Conservation (phyloP, 2,113 vertebrate genomes). For the Piaya cayana region DNA sequence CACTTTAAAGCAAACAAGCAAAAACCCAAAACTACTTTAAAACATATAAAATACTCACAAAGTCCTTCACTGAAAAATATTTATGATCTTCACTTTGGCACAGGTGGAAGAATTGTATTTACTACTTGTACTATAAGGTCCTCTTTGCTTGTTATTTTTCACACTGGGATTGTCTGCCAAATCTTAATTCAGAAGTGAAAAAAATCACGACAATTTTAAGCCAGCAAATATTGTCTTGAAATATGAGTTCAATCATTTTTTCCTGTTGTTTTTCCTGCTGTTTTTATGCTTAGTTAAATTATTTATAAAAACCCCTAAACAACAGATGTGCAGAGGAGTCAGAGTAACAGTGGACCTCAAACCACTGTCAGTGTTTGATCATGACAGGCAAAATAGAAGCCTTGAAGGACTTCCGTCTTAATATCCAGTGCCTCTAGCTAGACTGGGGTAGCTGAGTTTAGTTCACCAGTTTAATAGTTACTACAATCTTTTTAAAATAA, state of each 20-base stretch:
- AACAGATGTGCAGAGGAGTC: neutral
- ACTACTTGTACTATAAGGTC: neutral
- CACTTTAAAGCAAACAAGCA: neutral
- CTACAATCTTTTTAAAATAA: neutral
- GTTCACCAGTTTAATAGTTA: neutral
- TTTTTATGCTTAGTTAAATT: neutral
- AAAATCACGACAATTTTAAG: neutral
- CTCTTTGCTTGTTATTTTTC: neutral
- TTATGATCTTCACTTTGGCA: neutral
- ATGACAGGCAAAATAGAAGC: neutral
- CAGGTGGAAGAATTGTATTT: neutral
- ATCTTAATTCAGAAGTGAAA: neutral
- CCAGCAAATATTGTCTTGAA: neutral
- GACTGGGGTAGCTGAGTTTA: neutral
- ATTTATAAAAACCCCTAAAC: neutral
- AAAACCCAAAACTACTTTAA: neutral
- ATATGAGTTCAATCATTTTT: neutral
- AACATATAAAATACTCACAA: neutral
- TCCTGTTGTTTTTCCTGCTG: neutral
- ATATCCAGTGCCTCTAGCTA: neutral
- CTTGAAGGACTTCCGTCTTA: neutral
- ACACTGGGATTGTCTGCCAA: neutral
- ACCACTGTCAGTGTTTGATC: neutral
- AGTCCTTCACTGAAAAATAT: neutral
- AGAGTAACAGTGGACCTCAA: neutral